phyloP scores from a whole-genome alignment of 2,113 vertebrate genomes.

The Hucho hucho region DNA sequence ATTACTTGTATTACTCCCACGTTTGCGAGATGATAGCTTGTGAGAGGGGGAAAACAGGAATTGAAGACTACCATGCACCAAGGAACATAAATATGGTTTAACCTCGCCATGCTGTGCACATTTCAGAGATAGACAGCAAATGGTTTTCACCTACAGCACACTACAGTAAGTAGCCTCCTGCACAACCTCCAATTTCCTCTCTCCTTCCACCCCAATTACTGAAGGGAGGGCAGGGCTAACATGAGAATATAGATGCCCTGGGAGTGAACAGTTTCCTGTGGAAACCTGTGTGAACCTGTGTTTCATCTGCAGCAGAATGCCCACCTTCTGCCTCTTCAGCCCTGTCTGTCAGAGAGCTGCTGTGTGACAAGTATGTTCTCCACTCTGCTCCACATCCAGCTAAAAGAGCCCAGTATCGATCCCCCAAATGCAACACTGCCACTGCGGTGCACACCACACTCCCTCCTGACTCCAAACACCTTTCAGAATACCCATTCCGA shows the following conservation, averaged over 20 bases:
- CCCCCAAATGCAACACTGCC: slow-evolving; percentile 44
- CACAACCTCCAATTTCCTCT: slow-evolving; percentile 12
- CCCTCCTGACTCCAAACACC: slow-evolving; percentile 29
- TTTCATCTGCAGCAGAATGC: slow-evolving; percentile 37
- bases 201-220: slow-evolving; percentile 47
- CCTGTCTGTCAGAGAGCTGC: slow-evolving; percentile 6
- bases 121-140: slow-evolving; percentile 19
- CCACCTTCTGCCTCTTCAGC: slow-evolving; percentile 26
- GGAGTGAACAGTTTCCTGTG: slow-evolving; percentile 26
- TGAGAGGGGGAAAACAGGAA: background rate
- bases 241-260: slow-evolving; percentile 28
- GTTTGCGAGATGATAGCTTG: background rate
- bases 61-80: background rate
- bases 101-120: background rate
- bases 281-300: slow-evolving; percentile 8
- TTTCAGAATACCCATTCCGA: slow-evolving; percentile 59
- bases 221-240: background rate
- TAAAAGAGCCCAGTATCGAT: slow-evolving; percentile 57
- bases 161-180: background rate
- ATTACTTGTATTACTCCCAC: background rate
- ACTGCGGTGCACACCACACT: background rate
- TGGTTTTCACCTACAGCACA: slow-evolving; percentile 35
- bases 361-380: slow-evolving; percentile 31
- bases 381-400: background rate
- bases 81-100: background rate